phyloP scores from a whole-genome alignment of 2,797 vertebrate species.

The Sebastes nivosus region DNA sequence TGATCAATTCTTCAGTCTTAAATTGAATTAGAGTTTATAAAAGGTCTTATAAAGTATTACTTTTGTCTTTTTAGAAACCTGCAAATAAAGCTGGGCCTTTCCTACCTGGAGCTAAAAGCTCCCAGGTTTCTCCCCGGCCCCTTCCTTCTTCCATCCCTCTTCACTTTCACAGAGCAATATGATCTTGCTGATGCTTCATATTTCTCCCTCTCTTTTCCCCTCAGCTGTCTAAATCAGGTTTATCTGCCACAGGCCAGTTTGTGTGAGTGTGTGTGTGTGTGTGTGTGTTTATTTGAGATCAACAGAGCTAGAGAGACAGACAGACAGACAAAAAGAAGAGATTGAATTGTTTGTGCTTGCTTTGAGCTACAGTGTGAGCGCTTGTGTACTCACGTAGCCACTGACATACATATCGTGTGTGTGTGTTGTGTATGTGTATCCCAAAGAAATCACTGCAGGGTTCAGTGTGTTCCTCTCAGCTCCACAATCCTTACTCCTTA shows the following conservation, averaged over 20 bases:
- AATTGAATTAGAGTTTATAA: neutral
- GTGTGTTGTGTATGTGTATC: neutral
- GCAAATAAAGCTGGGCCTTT: neutral
- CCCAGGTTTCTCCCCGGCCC: neutral
- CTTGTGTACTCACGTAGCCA: neutral
- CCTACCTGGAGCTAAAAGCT: neutral
- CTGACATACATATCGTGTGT: neutral
- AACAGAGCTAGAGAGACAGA: constrained; percentile 4
- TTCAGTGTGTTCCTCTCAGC: constrained; percentile 19
- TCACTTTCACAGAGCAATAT: neutral
- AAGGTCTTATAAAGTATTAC: neutral
- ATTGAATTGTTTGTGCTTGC: constrained; percentile 28
- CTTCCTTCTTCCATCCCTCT: neutral
- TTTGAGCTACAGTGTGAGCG: constrained; percentile 31
- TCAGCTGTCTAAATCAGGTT: constrained; percentile 28
- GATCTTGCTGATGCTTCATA: constrained; percentile 42
- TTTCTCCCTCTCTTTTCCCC: constrained; percentile 16
- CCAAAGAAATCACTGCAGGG: neutral
- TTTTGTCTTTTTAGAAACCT: neutral
- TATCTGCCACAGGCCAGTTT: constrained; percentile 6
- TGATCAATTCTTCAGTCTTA: neutral
- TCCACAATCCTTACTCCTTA: constrained; percentile 20
- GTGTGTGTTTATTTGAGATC: neutral
- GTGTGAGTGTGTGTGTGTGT: neutral
- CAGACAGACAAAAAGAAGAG: constrained; percentile 11